Conservation (phyloP, 2,113 vertebrate genomes). For the Mormoops blainvillei region DNA sequence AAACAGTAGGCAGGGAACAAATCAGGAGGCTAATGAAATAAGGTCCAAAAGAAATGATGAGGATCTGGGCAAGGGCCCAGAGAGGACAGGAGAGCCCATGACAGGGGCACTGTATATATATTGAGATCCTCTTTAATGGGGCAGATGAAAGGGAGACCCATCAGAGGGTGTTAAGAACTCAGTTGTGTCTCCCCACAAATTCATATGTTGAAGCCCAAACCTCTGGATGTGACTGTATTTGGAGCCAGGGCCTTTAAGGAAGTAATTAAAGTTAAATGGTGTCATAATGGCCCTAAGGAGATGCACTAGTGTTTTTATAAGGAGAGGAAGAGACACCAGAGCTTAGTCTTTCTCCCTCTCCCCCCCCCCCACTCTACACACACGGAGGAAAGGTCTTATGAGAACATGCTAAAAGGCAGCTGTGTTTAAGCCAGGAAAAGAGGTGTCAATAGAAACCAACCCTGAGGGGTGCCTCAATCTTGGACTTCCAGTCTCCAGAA, state of each 20-base stretch:
- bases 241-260: not conserved
- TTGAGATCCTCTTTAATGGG: not conserved
- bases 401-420: not conserved
- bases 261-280: not conserved
- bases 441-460: not conserved
- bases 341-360: rapidly evolving
- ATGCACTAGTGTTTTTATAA: not conserved
- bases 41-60: not conserved
- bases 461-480: no score
- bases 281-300: not conserved
- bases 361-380: rapidly evolving
- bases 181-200: not conserved
- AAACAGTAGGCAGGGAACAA: not conserved
- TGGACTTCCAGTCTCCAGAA: not conserved
- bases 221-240: not conserved
- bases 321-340: not conserved
- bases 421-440: not conserved
- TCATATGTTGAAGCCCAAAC: not conserved
- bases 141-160: not conserved
- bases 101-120: rapidly evolving
- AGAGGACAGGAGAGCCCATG: not conserved
- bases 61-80: no score
- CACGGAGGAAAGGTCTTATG: not conserved
- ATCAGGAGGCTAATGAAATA: not conserved
- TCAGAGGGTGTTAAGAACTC: not conserved